phyloP scores from a whole-genome alignment of 2,888 invertebrate species.

The Chrysomela aeneicollis region DNA sequence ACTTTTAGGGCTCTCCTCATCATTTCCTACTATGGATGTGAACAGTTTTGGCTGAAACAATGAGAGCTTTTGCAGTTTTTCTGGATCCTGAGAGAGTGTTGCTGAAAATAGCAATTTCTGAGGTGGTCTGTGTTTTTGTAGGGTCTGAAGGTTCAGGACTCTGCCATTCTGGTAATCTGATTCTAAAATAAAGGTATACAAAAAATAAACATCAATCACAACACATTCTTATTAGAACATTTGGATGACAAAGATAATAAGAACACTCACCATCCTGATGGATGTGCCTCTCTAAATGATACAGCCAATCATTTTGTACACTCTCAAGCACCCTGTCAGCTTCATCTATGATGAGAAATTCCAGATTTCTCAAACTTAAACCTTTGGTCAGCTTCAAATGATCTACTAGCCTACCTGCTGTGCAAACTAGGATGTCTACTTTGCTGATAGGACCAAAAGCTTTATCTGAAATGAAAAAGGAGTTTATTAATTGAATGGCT shows the following conservation, averaged over 20 bases:
- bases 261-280: conserved; percentile 50
- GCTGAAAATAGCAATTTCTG: conserved; percentile 98
- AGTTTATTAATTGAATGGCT: too few species aligned
- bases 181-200: conserved; percentile 39
- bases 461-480: conserved; percentile 62
- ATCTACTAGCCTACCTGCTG: conserved; percentile 92
- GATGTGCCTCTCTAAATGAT: conserved; percentile 78
- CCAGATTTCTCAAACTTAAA: conserved; percentile 74
- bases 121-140: conserved; percentile 56
- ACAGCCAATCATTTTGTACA: conserved; percentile 90
- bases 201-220: conserved; percentile 6
- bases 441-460: conserved; percentile 67
- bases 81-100: conserved; percentile 95
- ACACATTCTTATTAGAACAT: too few species aligned
- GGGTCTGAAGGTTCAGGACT: conserved; percentile 50
- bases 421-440: conserved; percentile 89
- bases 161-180: conserved; percentile 36
- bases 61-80: conserved; percentile 87
- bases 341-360: conserved; percentile 93
- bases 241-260: too few species aligned
- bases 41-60: conserved; percentile 93
- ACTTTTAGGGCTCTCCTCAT: conserved; percentile 35
- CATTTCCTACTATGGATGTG: conserved; percentile 69
- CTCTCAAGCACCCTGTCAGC: conserved; percentile 95
- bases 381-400: conserved; percentile 87